Evolutionary conservation across 2,113 vertebrate genomes (phyloP).

Genomic region (Balaeniceps rex): DNA sequence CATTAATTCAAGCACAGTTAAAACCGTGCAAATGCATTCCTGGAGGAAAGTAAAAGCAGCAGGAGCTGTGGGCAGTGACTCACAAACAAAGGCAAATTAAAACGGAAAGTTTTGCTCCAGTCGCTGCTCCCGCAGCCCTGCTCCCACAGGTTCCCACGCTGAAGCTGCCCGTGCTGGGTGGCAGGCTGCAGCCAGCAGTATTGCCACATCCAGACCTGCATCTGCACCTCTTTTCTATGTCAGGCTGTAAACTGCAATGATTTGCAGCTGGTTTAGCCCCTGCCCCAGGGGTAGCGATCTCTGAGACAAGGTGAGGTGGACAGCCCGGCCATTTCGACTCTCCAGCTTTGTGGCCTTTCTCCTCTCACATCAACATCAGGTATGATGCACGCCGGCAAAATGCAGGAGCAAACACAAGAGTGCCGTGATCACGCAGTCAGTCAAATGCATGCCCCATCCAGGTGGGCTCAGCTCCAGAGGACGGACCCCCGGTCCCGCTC

Average conservation of each 20-base stretch:
- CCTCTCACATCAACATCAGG: background rate
- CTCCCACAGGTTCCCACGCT: background rate
- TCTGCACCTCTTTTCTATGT: background rate
- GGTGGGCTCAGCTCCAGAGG: background rate
- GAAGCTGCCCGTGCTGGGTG: fast-evolving
- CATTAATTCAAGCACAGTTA: background rate
- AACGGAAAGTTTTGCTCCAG: background rate
- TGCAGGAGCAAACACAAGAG: background rate
- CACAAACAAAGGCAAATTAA: constrained; percentile 4
- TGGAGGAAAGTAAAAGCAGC: constrained; percentile 27
- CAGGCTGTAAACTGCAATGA: background rate
- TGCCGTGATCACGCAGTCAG: background rate
- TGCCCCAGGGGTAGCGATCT: background rate
- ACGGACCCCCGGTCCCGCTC: background rate
- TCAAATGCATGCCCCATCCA: background rate
- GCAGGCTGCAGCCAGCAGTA: background rate
- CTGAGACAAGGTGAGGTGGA: background rate
- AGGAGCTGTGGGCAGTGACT: background rate
- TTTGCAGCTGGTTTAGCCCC: background rate
- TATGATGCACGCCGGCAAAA: background rate
- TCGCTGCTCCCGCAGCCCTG: background rate
- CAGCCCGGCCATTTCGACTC: background rate
- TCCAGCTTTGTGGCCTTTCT: background rate
- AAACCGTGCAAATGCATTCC: background rate
- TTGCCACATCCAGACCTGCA: background rate